Conservation (phyloP, 2,797 vertebrate genomes). For the Monodelphis domestica region DNA sequence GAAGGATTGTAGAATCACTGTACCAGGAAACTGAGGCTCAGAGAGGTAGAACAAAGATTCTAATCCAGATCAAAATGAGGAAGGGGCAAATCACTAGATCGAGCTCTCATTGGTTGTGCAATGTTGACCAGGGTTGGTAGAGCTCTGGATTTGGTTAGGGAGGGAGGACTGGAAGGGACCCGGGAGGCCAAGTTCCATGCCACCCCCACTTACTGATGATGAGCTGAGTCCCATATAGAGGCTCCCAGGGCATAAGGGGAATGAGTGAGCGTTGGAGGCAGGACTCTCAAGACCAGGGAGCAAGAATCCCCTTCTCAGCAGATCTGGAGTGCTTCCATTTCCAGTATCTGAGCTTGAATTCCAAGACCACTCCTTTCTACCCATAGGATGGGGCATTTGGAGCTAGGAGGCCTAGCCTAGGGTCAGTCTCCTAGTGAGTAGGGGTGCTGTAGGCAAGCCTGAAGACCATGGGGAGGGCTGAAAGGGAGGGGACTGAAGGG, state of each 20-base stretch:
- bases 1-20: too few species aligned
- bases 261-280: background rate
- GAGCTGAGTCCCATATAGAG: background rate
- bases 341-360: background rate
- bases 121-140: too few species aligned
- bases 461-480: background rate
- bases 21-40: background rate
- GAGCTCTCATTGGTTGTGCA: background rate
- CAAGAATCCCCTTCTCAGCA: background rate
- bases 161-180: too few species aligned
- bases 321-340: background rate
- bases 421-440: too few species aligned
- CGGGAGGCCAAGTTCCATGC: background rate
- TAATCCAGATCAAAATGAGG: background rate
- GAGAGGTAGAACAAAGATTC: background rate
- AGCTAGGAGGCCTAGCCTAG: background rate
- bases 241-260: background rate
- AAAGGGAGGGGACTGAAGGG: background rate
- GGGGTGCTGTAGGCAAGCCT: too few species aligned
- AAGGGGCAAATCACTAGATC: background rate
- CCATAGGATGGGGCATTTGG: background rate
- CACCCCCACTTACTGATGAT: background rate
- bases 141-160: too few species aligned
- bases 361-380: background rate
- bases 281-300: too few species aligned